These are phyloP conservation scores for Recurvirostra avosetta DNA, from an alignment of 2,113 vertebrate species.

Conservation along the genomic window DNA sequence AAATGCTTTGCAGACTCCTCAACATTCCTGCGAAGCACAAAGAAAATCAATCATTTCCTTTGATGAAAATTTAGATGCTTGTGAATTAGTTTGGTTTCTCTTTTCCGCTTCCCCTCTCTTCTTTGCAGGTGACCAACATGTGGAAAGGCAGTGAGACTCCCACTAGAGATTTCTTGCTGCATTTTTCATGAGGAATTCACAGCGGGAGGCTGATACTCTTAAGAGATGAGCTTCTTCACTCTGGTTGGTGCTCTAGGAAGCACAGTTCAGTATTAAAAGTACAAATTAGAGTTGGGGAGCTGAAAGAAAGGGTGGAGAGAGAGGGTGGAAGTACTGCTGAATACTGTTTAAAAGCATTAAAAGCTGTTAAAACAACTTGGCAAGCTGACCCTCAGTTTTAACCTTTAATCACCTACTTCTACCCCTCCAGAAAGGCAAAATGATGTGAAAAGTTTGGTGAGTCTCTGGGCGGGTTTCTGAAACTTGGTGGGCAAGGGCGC, in stretches of 20 bases:
- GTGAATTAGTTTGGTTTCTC: neutral
- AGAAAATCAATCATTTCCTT: neutral
- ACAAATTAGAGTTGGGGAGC: neutral
- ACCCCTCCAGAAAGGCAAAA: neutral
- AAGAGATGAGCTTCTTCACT: neutral
- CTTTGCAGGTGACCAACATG: neutral
- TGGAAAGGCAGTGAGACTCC: neutral
- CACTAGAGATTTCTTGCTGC: neutral
- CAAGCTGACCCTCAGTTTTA: neutral
- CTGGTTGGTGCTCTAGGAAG: neutral
- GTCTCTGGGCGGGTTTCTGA: neutral
- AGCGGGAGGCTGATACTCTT: neutral
- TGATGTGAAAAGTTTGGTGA: neutral
- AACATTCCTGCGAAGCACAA: neutral
- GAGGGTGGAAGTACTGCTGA: neutral
- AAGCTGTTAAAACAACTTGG: neutral
- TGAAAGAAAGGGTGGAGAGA: neutral
- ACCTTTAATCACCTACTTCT: neutral
- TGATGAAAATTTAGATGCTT: neutral
- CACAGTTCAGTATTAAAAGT: neutral
- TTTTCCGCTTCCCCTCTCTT: neutral
- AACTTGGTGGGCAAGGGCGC: neutral
- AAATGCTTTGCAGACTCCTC: neutral
- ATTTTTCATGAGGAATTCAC: constrained; percentile 2
- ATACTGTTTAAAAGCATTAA: neutral